Evolutionary conservation across 1,140 invertebrate species (phyloP), one percentile per base, ranked within the genome.

Genomic region (Apis cerana): DNA sequence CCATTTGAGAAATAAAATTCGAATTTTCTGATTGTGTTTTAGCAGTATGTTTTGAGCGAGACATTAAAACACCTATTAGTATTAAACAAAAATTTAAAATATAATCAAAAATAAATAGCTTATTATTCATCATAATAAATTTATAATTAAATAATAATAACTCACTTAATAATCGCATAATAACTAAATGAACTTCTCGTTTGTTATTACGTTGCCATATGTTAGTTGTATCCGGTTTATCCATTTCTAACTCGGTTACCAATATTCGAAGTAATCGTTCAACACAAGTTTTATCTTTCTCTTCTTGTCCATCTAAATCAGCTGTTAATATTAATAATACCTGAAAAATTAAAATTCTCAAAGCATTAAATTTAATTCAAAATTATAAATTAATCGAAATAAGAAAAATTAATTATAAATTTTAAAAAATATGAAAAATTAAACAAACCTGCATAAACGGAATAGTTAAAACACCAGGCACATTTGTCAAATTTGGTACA

Each of bases 321-420:
- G 97, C 96, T 9, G 98, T 98, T 52, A 99, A 94, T 96, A 99
- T 98, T 10, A 99, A 94, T 8, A 99, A 94, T 9, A 98, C 97
- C 97, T 97, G 87, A 8, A 88, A 83, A 17, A 79, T 69, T 43
- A 43, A 43, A 0, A 81, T 17, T 56, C 62, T 84, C 7, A 5
- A 43, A 43, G 10, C 27, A 11, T 67, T 27, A n/a, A 4, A 4
- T 19, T 50, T 10, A 71, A 48, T 27, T 33, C 69, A 67, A 91
- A 1, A 93, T 69, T 50, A 8, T 19, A 87, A 70, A 93, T n/a
- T 21, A 17, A 67, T 11, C 15, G 8, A 43, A 4, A 50, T 19
- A 12, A n/a, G 43, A 13, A 48, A 33, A 33, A 33, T 33, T 33
- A 33, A 33, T 59, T 59, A n/a, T n/a, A 59, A 19, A 59, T 13